Base-by-base conservation (phyloP, 1,140 invertebrate species). In the Oppia nitens region DNA sequence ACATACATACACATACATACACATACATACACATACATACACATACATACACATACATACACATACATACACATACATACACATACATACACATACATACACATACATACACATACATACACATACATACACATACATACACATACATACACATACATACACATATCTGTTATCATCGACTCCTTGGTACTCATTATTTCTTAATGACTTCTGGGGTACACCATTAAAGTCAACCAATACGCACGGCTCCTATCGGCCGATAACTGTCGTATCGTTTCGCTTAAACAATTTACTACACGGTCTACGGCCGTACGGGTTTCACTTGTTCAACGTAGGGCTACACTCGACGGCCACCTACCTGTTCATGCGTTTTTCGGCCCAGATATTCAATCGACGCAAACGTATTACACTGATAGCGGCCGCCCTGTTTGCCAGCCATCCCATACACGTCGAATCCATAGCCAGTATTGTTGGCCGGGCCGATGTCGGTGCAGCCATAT, bases 231-330 rank as follows among this genome's bases (percentile, higher is more conserved):
- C 90, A 69, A 78, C 78, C 62, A 85, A 85, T 24, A 89, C 87
- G 0, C 93, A 98, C 77, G 94, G 95, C 67, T 96, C 91, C 2
- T 97, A 95, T 74, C 78, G 93, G 28, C 93, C 93, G 1, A 74
- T 97, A 59, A 91, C 87, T 68, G 90, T 93, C 28, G 79, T 95
- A 48, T 88, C 90, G 3, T 97, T 95, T 74, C 79, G 91, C 62
- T 79, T 91, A 69, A 95, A 96, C 78, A 84, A 67, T 59, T 57
- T 60, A 21, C 20, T 74, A 1, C 67, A 68, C 59, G 71, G 72
- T 53, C 63, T 76, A 25, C 68, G 72, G 17, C 74, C 76, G 4
- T 67, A 67, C 60, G 70, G 72, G 2, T 77, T 76, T 59, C 76
- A 77, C 63, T 55, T 76, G 11, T 64, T 73, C 21, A 77, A 77